Evolutionary conservation across 2,113 vertebrate genomes (phyloP), one percentile per base, ranked within the genome.

Genomic region (Tragelaphus scriptus): DNA sequence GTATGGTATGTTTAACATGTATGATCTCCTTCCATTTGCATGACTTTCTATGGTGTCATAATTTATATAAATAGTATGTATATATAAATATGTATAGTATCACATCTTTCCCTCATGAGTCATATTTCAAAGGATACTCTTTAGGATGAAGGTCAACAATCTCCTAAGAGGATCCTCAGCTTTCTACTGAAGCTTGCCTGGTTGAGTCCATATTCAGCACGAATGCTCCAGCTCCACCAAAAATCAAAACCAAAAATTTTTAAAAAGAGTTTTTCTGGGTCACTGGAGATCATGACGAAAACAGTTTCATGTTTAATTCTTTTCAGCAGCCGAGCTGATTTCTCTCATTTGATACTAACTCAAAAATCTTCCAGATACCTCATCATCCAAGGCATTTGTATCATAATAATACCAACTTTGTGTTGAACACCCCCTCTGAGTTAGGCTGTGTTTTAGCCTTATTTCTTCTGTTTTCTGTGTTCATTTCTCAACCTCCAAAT

Each of bases 371-470:
- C 25, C 13, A 56, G 68, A 55, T 25, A 12, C 5, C 23, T 9
- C 6, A 2, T 49, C 23, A 58, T n/a, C 56, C 26, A 19, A 55
- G 65, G n/a, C 2, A 0, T 16, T 2, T 36, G 25, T 19, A 3
- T 40, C 21, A 6, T 44, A 26, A 13, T 30, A 26, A 36, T 10
- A 58, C 58, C 15, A 11, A 59, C 4, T 8, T 88, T 55, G 58
- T 15, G 30, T 6, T 63, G 10, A 71, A 40, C 40, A 32, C 9
- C 53, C 5, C 13, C 49, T 30, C 16, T 5, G 36, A 51, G 21
- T 30, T 59, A 47, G 6, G 19, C 28, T 47, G 3, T 28, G 15
- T 47, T 65, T 36, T 32, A 40, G 13, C n/a, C 23, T 36, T 59
- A n/a, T 77, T 79, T 82, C 25, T 55, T 61, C 13, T 36, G 47